phyloP scores from a whole-genome alignment of 2,888 invertebrate genomes.

The Eupithecia vulgata region DNA sequence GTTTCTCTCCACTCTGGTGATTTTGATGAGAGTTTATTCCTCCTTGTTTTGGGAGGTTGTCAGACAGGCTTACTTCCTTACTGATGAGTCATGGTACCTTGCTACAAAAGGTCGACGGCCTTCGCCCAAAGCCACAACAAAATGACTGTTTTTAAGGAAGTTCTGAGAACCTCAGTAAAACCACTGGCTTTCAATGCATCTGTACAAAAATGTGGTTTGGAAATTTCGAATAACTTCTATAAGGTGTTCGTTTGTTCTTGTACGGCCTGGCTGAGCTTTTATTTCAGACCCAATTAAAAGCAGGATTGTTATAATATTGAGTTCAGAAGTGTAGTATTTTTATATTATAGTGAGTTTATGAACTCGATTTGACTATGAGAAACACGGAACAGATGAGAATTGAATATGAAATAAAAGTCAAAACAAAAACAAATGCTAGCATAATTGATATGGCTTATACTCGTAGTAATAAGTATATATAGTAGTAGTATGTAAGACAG shows the following conservation, averaged over 20 bases:
- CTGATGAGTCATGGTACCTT: conserved; percentile 53
- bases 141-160: conserved; percentile 62
- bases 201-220: conserved; percentile 50
- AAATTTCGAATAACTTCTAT: conserved; percentile 20
- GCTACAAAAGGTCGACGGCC: conserved; percentile 61
- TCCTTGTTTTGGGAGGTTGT: conserved; percentile 38
- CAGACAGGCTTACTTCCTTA: conserved; percentile 53
- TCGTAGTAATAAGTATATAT: too few relatives aligned
- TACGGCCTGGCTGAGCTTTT: background rate
- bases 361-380: too few relatives aligned
- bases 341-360: too few relatives aligned
- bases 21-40: conserved; percentile 32
- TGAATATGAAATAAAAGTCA: too few relatives aligned
- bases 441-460: too few relatives aligned
- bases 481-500: too few relatives aligned
- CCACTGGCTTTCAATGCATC: conserved; percentile 53
- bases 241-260: background rate
- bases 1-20: conserved; percentile 26
- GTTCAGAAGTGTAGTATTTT: too few relatives aligned
- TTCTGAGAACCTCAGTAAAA: conserved; percentile 60
- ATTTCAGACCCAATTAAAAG: background rate
- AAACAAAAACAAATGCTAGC: background rate
- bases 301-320: background rate
- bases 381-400: too few relatives aligned
- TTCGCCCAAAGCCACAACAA: conserved; percentile 57